Base-by-base conservation (phyloP, 2,113 vertebrate genomes). In the Notarius quadriscutis region DNA sequence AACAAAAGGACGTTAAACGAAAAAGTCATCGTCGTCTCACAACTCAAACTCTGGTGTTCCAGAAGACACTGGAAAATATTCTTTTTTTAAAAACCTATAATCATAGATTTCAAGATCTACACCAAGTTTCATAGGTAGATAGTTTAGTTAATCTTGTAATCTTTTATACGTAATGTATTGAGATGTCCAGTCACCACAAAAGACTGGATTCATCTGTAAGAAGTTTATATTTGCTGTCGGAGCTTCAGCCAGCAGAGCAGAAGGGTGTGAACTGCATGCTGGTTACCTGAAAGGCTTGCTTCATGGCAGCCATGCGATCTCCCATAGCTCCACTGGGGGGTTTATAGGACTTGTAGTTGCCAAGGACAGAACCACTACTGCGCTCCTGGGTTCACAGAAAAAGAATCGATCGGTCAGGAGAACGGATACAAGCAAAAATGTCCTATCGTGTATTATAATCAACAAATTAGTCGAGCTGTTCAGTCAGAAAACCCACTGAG, bases 271-370 rank as follows among this genome's bases (percentile, higher is more conserved):
- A 27, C n/a, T 15, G 11, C 30, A 60, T 0, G 0, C 9, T 67
- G 92, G 91, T 63, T 92, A 99, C 98, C 97, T 99, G 97, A 91
- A 99, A 99, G 86, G 98, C 98, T 88, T 97, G 96, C 93, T 97
- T 99, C 97, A 99, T 97, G 2, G 98, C 97, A 1, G 97, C 96
- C 91, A 99, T 96, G n/a, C 98, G 96, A 92, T 99, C 98, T 87
- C 98, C 98, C 98, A 99, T 99, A 1, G 98, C 98, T 60, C 98
- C 98, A 0, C 95, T 94, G 71, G 97, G 93, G 2, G 98, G 97
- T 87, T 99, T 99, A 91, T 96, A 99, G 0, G 97, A 95, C 88
- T 99, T 98, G 0, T 96, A 99, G 93, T 97, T 97, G 87, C 96
- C 96, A 88, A 96, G 82, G 50, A 91, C 91, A 60, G 92, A 83